Evolutionary conservation across 2,888 invertebrate genomes (phyloP).

Genomic region (Desoria tigrina): DNA sequence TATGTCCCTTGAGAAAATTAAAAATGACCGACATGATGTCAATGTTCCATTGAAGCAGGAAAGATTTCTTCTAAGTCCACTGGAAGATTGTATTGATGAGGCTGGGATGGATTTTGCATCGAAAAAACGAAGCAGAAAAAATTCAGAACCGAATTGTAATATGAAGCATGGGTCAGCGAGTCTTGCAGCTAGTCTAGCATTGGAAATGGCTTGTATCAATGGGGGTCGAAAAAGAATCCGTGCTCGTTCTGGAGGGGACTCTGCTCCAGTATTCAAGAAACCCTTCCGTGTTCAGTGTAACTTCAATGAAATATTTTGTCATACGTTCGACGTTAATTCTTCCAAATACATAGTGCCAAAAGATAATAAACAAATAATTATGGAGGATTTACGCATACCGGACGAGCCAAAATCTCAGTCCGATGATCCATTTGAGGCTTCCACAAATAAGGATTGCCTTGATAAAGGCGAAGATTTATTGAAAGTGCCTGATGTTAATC

Average conservation of each 20-base stretch:
- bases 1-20: constrained; percentile 1
- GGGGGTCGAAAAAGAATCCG: constrained; percentile 44
- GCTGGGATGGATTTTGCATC: background rate
- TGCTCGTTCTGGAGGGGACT: constrained; percentile 51
- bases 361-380: background rate
- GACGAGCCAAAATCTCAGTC: background rate
- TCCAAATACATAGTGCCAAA: constrained; percentile 16
- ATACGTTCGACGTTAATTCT: background rate
- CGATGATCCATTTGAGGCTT: background rate
- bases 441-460: background rate
- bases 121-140: background rate
- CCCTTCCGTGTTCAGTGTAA: constrained; percentile 23
- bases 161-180: background rate
- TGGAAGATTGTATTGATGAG: background rate
- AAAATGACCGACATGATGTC: background rate
- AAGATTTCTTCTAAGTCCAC: background rate
- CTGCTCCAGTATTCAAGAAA: constrained; percentile 45
- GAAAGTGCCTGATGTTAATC: background rate
- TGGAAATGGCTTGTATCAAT: background rate
- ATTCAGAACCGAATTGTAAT: constrained; percentile 3
- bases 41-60: background rate
- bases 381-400: background rate
- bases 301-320: background rate
- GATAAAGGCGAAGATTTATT: background rate
- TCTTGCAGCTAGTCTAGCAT: background rate